Evolutionary conservation across 1,140 invertebrate species (phyloP).

Genomic region (Drosophila nasuta): DNA sequence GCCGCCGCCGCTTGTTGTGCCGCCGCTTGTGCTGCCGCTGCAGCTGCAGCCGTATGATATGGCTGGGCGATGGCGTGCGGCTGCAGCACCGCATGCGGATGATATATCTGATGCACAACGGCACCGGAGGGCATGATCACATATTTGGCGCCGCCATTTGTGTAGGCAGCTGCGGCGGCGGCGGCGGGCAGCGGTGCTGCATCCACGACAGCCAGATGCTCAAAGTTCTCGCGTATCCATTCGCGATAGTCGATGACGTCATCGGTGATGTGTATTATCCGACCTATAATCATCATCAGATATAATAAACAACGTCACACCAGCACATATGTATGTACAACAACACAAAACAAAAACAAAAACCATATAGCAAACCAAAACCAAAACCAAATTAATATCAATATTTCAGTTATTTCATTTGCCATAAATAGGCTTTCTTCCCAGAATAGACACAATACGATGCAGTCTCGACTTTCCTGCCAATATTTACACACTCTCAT

Average conservation of each 20-base stretch:
- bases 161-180: conserved; percentile 43
- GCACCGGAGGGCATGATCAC: conserved; percentile 66
- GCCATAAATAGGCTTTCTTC: background rate
- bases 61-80: conserved; percentile 61
- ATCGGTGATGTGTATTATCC: conserved; percentile 96
- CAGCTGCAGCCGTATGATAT: conserved; percentile 49
- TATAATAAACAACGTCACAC: too few relatives aligned
- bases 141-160: conserved; percentile 69
- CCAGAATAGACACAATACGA: background rate
- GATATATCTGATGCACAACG: conserved; percentile 66
- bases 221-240: conserved; percentile 89
- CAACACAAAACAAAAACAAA: background rate
- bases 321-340: too few relatives aligned
- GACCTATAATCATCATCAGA: conserved; percentile 85
- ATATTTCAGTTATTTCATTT: too few relatives aligned
- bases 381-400: too few relatives aligned
- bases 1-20: conserved; percentile 26
- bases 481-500: background rate
- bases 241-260: conserved; percentile 96
- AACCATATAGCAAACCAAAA: background rate
- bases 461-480: background rate
- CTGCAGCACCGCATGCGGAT: conserved; percentile 67
- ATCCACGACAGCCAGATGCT: conserved; percentile 68
- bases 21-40: conserved; percentile 34
- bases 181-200: conserved; percentile 61